phyloP scores from a whole-genome alignment of 2,888 invertebrate species.

The Podabrus alpinus region DNA sequence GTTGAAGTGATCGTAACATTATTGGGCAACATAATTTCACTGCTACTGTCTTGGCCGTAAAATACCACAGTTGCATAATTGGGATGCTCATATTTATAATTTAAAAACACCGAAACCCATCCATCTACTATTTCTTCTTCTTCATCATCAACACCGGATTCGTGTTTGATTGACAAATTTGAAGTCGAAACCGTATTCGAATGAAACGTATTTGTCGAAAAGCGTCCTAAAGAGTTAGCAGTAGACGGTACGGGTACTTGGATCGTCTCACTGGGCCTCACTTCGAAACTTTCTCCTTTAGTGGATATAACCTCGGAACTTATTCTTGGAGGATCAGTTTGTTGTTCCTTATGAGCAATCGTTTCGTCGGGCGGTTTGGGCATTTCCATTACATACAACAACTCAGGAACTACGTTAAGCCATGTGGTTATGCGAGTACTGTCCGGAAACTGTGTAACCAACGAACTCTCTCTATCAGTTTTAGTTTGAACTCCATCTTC shows the following conservation, averaged over 20 bases:
- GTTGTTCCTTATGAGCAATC: neutral
- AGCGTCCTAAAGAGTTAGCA: neutral
- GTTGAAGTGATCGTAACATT: slow-evolving; percentile 5
- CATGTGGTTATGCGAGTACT: slow-evolving; percentile 28
- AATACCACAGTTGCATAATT: slow-evolving; percentile 27
- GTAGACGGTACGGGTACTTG: neutral
- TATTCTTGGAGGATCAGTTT: neutral
- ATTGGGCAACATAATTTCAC: slow-evolving; percentile 16
- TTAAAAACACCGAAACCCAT: slow-evolving; percentile 24
- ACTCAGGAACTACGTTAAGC: slow-evolving; percentile 5
- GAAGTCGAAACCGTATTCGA: neutral
- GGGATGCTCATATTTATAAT: slow-evolving; percentile 32
- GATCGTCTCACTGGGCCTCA: neutral
- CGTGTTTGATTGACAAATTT: neutral
- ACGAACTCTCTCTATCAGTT: slow-evolving; percentile 15
- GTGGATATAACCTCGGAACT: neutral
- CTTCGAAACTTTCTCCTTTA: neutral
- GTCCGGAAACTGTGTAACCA: slow-evolving; percentile 31
- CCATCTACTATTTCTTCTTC: neutral
- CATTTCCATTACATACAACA: slow-evolving; percentile 3
- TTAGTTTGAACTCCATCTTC: slow-evolving; percentile 32
- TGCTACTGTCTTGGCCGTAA: slow-evolving; percentile 7
- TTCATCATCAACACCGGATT: neutral
- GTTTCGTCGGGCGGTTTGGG: neutral
- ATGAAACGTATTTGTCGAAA: neutral